Evolutionary conservation across 2,113 vertebrate genomes (phyloP), one percentile per base, ranked within the genome.

Genomic region (Collichthys lucidus): DNA sequence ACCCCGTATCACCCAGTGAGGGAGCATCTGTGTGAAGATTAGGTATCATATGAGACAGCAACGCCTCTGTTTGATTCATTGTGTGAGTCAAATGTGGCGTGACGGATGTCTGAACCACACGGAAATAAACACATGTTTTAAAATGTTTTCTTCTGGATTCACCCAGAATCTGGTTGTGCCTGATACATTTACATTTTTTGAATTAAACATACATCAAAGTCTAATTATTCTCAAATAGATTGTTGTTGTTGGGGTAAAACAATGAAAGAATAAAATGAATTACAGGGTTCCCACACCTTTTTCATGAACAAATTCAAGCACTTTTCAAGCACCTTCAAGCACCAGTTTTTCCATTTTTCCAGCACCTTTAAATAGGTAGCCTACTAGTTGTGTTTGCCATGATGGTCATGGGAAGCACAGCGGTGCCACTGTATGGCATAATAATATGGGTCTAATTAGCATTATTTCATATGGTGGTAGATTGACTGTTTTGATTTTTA

Each of bases 101-200:
- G 59, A 79, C 64, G 3, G 31, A 67, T 55, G 22, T 50, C 59
- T 31, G 12, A 66, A 52, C 4, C 55, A 57, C 42, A 67, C 11
- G 11, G 46, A 79, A 68, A 72, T 49, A 47, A 63, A 62, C 53
- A 19, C n/a, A 46, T 79, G 64, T n/a, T 20, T 44, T 20, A 17
- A 75, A 55, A 76, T 60, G 24, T 70, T 20, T 74, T 11, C 22
- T 24, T 31, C 14, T 55, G 29, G 22, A 49, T 69, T 10, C 16
- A 63, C 59, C 24, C n/a, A 29, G 15, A 46, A 73, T 49, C 56
- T 46, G 83, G 12, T 26, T 73, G 19, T 31, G 55, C 20, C 31
- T 66, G 44, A 29, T 20, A 8, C 47, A 44, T 85, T 85, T 56
- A 42, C 47, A 12, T 24, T 78, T 72, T 42, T 26, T 46, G 35